Evolutionary conservation across 2,888 invertebrate genomes (phyloP), one percentile per base, ranked within the genome.

Genomic region (Tortrix viridana): DNA sequence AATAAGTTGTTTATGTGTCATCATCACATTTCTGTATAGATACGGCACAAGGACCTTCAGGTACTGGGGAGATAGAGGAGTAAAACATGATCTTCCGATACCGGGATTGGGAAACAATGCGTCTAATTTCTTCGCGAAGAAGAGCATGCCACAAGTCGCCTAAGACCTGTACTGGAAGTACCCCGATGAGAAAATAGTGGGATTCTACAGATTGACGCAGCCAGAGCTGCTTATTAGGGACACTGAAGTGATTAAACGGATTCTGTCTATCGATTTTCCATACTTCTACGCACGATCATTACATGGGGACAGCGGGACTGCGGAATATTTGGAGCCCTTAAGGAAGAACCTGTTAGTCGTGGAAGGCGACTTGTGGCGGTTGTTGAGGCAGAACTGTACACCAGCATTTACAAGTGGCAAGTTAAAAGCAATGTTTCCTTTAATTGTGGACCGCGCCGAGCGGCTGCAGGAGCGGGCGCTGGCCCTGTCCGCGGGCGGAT

Each of bases 141-240:
- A 61, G 52, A 65, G 61, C 22, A 56, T 60, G 49, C 20, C 61
- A 18, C 56, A 61, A 32, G 23, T 55, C 14, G 49, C 61, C 22
- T 46, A 47, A 26, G 37, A 57, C 9, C 32, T 57, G 3, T 65
- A 65, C 43, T 22, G 52, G 16, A 56, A 53, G 22, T 65, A 54
- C 26, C 60, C 53, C 3, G 23, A 47, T 0, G 65, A 65, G 44
- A 52, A 44, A 54, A 37, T 57, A 18, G 61, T 65, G 22, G 65
- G 65, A 22, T 61, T 56, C 54, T 65, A 61, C 44, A 32, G 60
- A 23, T 56, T 57, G 5, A 37, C 47, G 1, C 53, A 47, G 3
- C 65, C 65, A 0, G 65, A 61, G 32, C 53, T 65, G 2, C 46
- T 65, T 3, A 61, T 65, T 16, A 32, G 65, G 12, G 65, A 65